Base-by-base conservation (phyloP, 2,888 invertebrate species). In the Synanthedon myopaeformis region DNA sequence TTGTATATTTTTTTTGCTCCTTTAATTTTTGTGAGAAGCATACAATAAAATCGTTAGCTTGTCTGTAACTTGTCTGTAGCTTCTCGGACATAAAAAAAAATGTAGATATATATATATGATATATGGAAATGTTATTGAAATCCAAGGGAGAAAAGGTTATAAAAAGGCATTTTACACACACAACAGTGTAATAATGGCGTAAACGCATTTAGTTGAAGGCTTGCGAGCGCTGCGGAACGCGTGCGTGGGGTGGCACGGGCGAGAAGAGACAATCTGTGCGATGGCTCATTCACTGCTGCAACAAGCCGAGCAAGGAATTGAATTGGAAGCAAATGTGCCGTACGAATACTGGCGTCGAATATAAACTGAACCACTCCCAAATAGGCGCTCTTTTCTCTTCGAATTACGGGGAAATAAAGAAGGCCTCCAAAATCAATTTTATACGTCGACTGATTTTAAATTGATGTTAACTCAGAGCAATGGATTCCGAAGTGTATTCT, bases 241-340 rank as follows among this genome's bases (percentile, higher is more conserved):
- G 61, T 55, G 62, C 56, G 61, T n/a, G 66, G 58, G 66, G 66
- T 35, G 35, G 35, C 10, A 10, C 10, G 35, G 35, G 35, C 35
- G 69, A 55, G 65, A 61, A 63, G 69, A 76, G 79, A 81, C 82
- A 82, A 83, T 83, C 79, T 76, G 75, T 62, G 65, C 74, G 74
- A 84, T 82, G 82, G 82, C 80, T 84, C 79, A 81, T 82, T 84
- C 83, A 74, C 67, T 71, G 76, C 76, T 80, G 80, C 80, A 79
- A 79, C 79, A 82, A 83, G 75, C 76, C 81, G 79, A 76, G 76
- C 66, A 74, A 70, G 79, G 81, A 81, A 83, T 84, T 82, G 81
- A 84, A 84, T 85, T 83, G 82, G 76, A 80, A 82, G 78, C 76
- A 85, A 85, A 84, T 82, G 81, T 82, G 73, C 80, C 83, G 78